Base-by-base conservation (phyloP, 2,797 vertebrate species). In the Pseudotriccus pelzelni region DNA sequence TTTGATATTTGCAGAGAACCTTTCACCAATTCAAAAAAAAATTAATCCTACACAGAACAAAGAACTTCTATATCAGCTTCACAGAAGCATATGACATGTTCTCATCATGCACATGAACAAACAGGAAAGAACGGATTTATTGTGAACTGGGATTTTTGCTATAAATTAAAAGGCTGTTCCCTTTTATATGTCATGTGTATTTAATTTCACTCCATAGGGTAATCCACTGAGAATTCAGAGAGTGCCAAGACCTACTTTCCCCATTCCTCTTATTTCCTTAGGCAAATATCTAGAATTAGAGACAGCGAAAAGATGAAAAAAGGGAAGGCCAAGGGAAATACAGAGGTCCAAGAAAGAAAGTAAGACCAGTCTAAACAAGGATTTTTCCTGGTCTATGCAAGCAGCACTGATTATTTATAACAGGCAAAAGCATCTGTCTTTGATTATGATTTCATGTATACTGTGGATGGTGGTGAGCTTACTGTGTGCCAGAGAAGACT, bases 361-460 rank as follows among this genome's bases (percentile, higher is more conserved):
- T 41, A 86, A 95, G 86, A 97, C 74, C 94, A 97, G 97, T 96
- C 97, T 98, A 97, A 97, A 97, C 97, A 97, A 90, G 83, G 90
- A 78, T 94, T 96, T 94, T 95, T 96, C 93, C 96, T 94, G 94
- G 95, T 91, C 92, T 93, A 1, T 94, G 80, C 78, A 95, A 93
- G 95, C 94, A 95, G 78, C 84, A 84, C 64, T 84, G 87, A 95
- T 97, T 97, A 96, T 96, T 96, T 97, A 94, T 96, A 97, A 96
- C 95, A 97, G 91, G 76, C 89, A 87, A 96, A 92, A 47, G 39
- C 97, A 97, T 97, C 96, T 98, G 97, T 96, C 91, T 98, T 97
- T 97, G 94, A 98, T 98, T 98, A 98, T 87, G 90, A 97, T 97
- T 97, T 97, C 79, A 96, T 97, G 96, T 96, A 92, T 91, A 94